Evolutionary conservation across 2,888 invertebrate genomes (phyloP).

Genomic region (Chrysolina haemoptera): DNA sequence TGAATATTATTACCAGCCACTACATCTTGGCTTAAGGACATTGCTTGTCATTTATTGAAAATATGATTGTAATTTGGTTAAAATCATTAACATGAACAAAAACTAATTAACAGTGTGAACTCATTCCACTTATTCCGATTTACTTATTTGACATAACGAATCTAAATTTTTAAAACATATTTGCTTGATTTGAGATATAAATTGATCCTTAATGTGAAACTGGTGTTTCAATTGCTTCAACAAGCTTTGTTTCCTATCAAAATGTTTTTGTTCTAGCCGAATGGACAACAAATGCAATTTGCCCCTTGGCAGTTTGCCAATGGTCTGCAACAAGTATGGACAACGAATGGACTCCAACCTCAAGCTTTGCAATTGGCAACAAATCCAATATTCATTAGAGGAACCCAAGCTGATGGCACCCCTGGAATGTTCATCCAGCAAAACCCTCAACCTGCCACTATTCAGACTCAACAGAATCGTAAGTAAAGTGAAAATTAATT

Average conservation of each 20-base stretch:
- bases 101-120: too few relatives aligned
- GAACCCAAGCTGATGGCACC: conserved; percentile 82
- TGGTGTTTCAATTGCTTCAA: background rate
- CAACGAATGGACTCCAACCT: conserved; percentile 79
- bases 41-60: too few relatives aligned
- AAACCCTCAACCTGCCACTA: conserved; percentile 78
- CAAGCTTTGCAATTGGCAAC: conserved; percentile 80
- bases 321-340: conserved; percentile 83
- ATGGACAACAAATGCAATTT: conserved; percentile 84
- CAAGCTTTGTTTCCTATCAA: background rate
- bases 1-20: too few relatives aligned
- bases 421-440: conserved; percentile 87
- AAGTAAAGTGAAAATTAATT: conserved; percentile 61
- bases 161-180: too few relatives aligned
- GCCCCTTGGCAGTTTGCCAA: conserved; percentile 81
- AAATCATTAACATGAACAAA: too few relatives aligned
- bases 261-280: conserved; percentile 67
- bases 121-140: too few relatives aligned
- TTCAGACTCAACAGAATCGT: conserved; percentile 80
- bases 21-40: too few relatives aligned
- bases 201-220: background rate
- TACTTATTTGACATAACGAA: too few relatives aligned
- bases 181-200: background rate
- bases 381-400: conserved; percentile 88
- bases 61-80: too few relatives aligned